phyloP scores from a whole-genome alignment of 2,888 invertebrate species.

The Leptinotarsa tumamoca region DNA sequence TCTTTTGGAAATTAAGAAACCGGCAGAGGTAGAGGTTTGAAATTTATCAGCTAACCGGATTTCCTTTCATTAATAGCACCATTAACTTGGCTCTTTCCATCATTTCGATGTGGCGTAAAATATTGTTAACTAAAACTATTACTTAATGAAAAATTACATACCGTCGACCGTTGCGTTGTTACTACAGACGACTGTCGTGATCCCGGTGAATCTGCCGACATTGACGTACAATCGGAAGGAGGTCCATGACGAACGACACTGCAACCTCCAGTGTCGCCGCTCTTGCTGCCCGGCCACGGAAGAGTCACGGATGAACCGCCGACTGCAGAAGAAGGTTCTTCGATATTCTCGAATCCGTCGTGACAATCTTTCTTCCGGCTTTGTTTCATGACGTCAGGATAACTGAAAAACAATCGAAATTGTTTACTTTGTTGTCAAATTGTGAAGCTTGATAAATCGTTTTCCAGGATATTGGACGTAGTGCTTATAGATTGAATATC shows the following conservation, averaged over 20 bases:
- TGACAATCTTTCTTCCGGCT: constrained; percentile 63
- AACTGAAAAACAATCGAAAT: constrained; percentile 67
- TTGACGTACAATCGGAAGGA: constrained; percentile 74
- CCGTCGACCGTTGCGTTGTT: constrained; percentile 54
- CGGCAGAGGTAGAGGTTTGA: too few relatives aligned
- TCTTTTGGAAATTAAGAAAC: too few relatives aligned
- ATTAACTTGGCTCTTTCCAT: too few relatives aligned
- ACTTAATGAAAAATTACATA: constrained; percentile 1
- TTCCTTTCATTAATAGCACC: too few relatives aligned
- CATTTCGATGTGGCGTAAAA: too few relatives aligned
- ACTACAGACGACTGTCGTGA: constrained; percentile 70
- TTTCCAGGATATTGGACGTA: neutral
- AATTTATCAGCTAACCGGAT: too few relatives aligned
- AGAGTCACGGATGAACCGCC: constrained; percentile 40
- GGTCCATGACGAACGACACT: constrained; percentile 63
- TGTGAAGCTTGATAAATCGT: too few relatives aligned
- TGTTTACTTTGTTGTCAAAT: too few relatives aligned
- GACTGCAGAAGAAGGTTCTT: constrained; percentile 38
- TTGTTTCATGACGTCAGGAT: constrained; percentile 78
- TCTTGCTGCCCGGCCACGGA: constrained; percentile 55
- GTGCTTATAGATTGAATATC: too few relatives aligned
- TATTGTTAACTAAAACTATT: too few relatives aligned
- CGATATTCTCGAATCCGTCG: constrained; percentile 26
- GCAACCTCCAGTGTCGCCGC: constrained; percentile 50
- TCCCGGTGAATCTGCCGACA: constrained; percentile 77